These are phyloP conservation scores for Hiodon tergisus DNA, from an alignment of 2,113 vertebrate genomes.

Conservation along the genomic window DNA sequence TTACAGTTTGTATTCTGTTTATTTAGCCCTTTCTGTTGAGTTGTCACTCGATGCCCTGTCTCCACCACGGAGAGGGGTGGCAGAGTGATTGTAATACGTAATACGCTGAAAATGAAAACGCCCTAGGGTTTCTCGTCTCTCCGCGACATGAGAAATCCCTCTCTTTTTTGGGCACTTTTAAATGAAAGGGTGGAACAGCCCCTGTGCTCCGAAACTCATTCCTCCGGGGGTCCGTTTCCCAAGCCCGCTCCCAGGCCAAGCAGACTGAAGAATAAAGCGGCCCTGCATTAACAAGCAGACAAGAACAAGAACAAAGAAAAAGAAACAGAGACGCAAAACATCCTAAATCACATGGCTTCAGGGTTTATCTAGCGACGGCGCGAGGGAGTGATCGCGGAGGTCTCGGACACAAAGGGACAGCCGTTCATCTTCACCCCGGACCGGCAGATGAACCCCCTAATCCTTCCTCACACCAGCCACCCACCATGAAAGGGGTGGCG, in stretches of 20 bases:
- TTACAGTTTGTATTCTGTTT: too few species aligned
- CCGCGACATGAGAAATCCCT: too few species aligned
- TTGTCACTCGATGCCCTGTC: too few species aligned
- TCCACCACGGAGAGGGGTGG: too few species aligned
- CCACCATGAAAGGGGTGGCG: constrained; percentile 60
- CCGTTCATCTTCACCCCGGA: constrained; percentile 72
- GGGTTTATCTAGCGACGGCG: constrained; percentile 72
- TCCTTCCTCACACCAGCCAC: constrained; percentile 64
- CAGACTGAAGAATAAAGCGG: constrained; percentile 19
- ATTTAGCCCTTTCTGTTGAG: too few species aligned
- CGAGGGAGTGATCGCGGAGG: constrained; percentile 72
- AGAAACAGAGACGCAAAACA: constrained; percentile 44
- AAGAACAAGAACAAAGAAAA: constrained; percentile 47
- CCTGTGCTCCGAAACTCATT: background rate
- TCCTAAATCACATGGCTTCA: constrained; percentile 59
- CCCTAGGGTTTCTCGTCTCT: too few species aligned
- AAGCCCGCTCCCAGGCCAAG: too few species aligned
- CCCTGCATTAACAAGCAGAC: constrained; percentile 40
- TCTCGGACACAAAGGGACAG: constrained; percentile 65
- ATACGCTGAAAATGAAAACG: too few species aligned
- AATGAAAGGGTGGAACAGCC: too few species aligned
- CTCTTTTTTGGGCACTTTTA: too few species aligned
- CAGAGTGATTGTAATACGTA: too few species aligned
- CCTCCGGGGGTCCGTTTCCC: background rate
- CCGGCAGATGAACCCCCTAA: constrained; percentile 66